phyloP scores from a whole-genome alignment of 2,888 invertebrate species.

The Tyria jacobaeae region DNA sequence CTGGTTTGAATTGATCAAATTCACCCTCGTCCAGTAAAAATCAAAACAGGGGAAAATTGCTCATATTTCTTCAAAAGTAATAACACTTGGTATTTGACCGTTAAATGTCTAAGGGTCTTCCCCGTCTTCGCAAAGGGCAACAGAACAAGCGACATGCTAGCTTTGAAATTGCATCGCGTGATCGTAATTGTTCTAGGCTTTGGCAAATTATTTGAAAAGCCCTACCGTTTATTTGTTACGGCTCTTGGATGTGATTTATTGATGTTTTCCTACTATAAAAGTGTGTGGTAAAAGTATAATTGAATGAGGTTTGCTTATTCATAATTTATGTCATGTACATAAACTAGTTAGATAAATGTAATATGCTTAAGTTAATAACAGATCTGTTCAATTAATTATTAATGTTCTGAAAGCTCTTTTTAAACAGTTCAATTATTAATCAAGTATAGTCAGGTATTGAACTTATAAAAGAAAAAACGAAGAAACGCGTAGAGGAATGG shows the following conservation, averaged over 20 bases:
- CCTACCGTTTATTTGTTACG: slow-evolving; percentile 58
- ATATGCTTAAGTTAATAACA: not conserved
- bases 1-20: slow-evolving; percentile 20
- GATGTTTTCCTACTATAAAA: slow-evolving; percentile 37
- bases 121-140: slow-evolving; percentile 62
- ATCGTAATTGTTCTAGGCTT: slow-evolving; percentile 62
- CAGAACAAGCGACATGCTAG: slow-evolving; percentile 54
- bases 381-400: not conserved
- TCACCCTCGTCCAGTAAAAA: slow-evolving; percentile 22
- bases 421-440: too few relatives aligned
- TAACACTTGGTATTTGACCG: slow-evolving; percentile 62
- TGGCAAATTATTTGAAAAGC: slow-evolving; percentile 68
- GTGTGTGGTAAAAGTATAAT: slow-evolving; percentile 30
- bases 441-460: too few relatives aligned
- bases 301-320: not conserved
- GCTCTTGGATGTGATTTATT: slow-evolving; percentile 57
- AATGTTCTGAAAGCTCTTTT: too few relatives aligned
- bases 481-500: too few relatives aligned
- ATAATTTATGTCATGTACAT: not conserved
- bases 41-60: slow-evolving; percentile 35
- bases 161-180: slow-evolving; percentile 70
- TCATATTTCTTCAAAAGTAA: slow-evolving; percentile 47
- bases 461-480: too few relatives aligned
- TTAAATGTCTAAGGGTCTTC: slow-evolving; percentile 60
- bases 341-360: not conserved